A percentile compares a stretch with the other conserved stretches of the same genome.
phyloP scores from a whole-genome alignment of 2,797 vertebrate genomes.

The Nannoperca obscura region DNA sequence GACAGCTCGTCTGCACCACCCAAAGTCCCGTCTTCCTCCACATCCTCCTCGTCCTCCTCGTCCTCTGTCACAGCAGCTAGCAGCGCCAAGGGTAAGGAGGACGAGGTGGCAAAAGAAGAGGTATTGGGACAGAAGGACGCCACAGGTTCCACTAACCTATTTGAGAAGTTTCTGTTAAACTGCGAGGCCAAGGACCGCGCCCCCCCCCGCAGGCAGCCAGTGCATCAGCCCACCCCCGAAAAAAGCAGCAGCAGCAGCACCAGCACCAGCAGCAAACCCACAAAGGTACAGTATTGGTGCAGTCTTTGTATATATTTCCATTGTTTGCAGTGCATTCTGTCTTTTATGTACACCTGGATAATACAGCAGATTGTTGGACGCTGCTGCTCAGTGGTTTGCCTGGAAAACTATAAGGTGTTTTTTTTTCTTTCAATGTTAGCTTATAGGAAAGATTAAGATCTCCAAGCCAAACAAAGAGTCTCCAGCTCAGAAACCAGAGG shows the following conservation, averaged over 20 bases:
- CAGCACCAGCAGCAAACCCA: constrained; percentile 60
- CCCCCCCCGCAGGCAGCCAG: constrained; percentile 76
- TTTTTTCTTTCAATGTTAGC: constrained; percentile 50
- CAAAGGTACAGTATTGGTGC: constrained; percentile 73
- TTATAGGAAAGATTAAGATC: constrained; percentile 79
- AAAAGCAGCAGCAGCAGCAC: constrained; percentile 46
- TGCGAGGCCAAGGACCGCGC: constrained; percentile 86
- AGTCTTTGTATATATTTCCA: neutral
- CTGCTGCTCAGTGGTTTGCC: neutral
- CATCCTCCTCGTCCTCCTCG: constrained; percentile 68
- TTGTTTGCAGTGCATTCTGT: too few relatives aligned
- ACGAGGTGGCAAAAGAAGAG: constrained; percentile 78
- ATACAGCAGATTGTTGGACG: neutral
- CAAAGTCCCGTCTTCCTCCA: constrained; percentile 71
- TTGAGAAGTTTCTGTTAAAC: constrained; percentile 86
- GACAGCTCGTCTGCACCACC: constrained; percentile 53
- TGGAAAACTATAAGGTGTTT: neutral
- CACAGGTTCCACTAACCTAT: constrained; percentile 81
- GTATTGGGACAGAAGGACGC: constrained; percentile 72
- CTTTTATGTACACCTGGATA: neutral
- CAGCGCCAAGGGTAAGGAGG: constrained; percentile 69
- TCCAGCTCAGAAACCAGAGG: constrained; percentile 85
- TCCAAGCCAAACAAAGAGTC: constrained; percentile 86
- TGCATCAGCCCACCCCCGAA: constrained; percentile 56
- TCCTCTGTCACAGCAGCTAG: constrained; percentile 54